Conservation (phyloP, 2,797 vertebrate species). For the Scarus forsteni region DNA sequence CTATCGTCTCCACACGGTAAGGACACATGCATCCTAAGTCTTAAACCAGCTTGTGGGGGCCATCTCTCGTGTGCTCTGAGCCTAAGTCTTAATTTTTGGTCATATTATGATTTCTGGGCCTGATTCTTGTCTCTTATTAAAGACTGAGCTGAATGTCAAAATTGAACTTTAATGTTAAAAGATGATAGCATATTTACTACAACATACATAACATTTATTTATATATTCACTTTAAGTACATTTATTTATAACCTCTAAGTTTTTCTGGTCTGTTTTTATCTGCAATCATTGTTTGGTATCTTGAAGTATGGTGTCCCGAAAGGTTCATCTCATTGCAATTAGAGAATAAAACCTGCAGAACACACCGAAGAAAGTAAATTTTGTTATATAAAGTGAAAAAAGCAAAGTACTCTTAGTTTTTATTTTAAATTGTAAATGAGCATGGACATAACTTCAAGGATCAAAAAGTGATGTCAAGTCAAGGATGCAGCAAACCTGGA, state of each 20-base stretch:
- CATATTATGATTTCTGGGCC: background rate
- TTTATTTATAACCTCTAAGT: background rate
- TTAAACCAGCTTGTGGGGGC: background rate
- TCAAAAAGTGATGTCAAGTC: background rate
- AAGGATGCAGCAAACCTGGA: background rate
- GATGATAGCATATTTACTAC: no score
- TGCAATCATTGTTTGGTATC: background rate
- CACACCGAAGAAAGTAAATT: no score
- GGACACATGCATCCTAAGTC: background rate
- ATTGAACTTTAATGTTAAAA: no score
- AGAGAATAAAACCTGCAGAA: no score
- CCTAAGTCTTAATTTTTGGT: background rate
- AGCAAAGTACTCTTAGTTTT: no score
- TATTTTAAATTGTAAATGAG: no score
- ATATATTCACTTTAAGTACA: no score
- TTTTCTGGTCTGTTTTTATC: background rate
- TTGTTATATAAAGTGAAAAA: no score
- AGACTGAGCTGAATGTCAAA: no score
- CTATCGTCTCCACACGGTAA: conserved; percentile 89
- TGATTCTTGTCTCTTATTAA: background rate
- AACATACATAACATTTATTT: background rate
- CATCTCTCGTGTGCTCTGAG: background rate
- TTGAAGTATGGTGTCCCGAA: background rate
- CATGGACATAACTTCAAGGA: no score
- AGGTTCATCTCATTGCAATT: no score